These are phyloP conservation scores for Rhagoletis pomonella DNA, from an alignment of 1,140 invertebrate species.

Conservation along the genomic window DNA sequence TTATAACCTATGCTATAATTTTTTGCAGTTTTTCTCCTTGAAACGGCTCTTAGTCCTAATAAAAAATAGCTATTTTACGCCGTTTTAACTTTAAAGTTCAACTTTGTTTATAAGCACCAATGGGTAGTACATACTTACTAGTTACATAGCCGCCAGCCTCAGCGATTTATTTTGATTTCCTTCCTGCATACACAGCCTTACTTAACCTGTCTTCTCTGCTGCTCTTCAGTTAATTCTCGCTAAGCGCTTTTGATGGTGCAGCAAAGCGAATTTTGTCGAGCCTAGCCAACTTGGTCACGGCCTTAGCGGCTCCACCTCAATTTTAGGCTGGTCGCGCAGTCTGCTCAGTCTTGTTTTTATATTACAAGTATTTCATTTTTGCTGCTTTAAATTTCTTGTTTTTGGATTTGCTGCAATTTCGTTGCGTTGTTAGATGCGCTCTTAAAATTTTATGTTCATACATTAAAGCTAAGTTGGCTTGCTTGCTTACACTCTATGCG, in stretches of 20 bases:
- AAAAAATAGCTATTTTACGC: conserved; percentile 16
- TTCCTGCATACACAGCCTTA: not conserved
- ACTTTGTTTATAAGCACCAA: no score
- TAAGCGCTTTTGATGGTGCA: not conserved
- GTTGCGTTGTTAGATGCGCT: conserved; percentile 2
- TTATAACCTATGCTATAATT: not conserved
- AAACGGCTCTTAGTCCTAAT: not conserved
- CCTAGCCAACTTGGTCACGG: conserved; percentile 35
- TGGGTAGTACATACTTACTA: no score
- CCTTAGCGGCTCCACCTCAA: conserved; percentile 31
- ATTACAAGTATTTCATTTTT: not conserved
- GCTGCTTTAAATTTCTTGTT: not conserved
- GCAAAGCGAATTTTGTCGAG: not conserved
- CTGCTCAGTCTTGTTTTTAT: not conserved
- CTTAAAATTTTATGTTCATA: conserved; percentile 48
- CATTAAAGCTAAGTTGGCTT: not conserved
- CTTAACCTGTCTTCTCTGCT: no score
- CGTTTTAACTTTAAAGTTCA: conserved; percentile 16
- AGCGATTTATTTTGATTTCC: no score
- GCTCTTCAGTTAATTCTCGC: no score
- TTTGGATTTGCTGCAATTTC: not conserved
- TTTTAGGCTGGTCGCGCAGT: not conserved
- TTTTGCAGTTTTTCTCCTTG: not conserved
- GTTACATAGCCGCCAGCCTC: no score
- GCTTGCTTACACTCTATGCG: not conserved